Base-by-base conservation (phyloP, 2,113 vertebrate genomes). In the Jaculus jaculus region DNA sequence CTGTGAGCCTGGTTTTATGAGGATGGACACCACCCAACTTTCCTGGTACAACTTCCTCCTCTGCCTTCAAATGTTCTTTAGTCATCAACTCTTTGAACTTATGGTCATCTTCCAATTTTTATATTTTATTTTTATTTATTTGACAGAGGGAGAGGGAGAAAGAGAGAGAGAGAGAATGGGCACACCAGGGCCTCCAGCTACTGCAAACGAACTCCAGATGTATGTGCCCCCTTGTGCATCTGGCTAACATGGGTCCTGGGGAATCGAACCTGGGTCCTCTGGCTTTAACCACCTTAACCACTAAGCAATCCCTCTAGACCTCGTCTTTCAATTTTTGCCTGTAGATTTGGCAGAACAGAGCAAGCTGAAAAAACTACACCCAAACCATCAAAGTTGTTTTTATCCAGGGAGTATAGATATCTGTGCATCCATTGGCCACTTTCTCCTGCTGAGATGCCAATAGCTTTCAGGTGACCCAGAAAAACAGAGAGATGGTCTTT, bases 21-120 rank as follows among this genome's bases (percentile, higher is more conserved):
- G 66, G 34, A 47, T 34, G 42, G 34, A 60, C 80, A 90, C 17
- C 58, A 61, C 28, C 34, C 16, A 3, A 28, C 63, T 58, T 0
- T 17, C 89, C 69, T 75, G n/a, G 21, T 9, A 47, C 58, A 51
- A 95, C 87, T 95, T 97, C 93, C 74, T 71, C 74, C 37, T 96
- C 42, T 37, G 87, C 90, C 87, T 72, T 54, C 60, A 42, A 75
- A 88, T 3, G 0, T 47, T 78, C 16, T 77, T 54, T 28, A 92
- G 89, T 95, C 94, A 90, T 83, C 92, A 91, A 30, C 86, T 82
- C 71, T 61, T 84, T 85, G 28, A 89, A 83, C 73, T 34, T 10
- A 5, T 34, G 74, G 37, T 34, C 12, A 17, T 47, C 54, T 72
- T 84, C 73, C 84, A 51, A 69, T 75, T 39, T 72, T 61, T 75